Base-by-base conservation (phyloP, 1,140 invertebrate species). In the Drosophila pseudoobscura region DNA sequence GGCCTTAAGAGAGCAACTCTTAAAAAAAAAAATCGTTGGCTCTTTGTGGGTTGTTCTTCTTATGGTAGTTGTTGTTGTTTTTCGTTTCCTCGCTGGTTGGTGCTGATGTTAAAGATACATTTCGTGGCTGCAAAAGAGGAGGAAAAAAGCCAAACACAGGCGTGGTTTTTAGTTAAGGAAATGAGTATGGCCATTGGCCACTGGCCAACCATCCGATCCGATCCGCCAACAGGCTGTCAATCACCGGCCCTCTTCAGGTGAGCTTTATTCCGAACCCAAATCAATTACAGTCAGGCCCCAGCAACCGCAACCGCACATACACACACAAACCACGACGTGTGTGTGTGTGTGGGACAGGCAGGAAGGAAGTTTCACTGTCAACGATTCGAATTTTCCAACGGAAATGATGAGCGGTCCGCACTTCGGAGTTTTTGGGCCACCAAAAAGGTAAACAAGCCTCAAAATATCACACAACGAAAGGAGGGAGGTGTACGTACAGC, bases 311-410 rank as follows among this genome's bases (percentile, higher is more conserved):
- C 70, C 35, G 51, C 52, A 68, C 45, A 63, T 57, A 54, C 39
- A 54, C 60, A 69, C 71, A 59, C 31, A 45, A 22, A 50, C 56
- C 35, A 66, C 20, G 59, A 39, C 11, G 35, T 11, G 9, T 11
- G 9, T 39, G 35, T 11, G 9, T 35, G 31, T 26, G 24, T 39
- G 31, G 31, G 31, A 9, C 7, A 17, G 8, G 41, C 39, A 35
- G 64, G 75, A 60, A 80, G 80, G 77, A 85, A 80, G 73, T 57
- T 61, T 64, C 69, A 71, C 63, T 84, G 82, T 68, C 79, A 71
- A 64, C 75, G 43, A 52, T 78, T 66, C 72, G 74, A 75, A 78
- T 76, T 84, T 82, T 87, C 58, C 55, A 75, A 61, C 68, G 83
- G 83, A 85, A 85, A 82, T 75, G 69, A 60, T 88, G 60, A 62